Evolutionary conservation across 1,140 invertebrate species (phyloP).

Genomic region (Euschistus heros): DNA sequence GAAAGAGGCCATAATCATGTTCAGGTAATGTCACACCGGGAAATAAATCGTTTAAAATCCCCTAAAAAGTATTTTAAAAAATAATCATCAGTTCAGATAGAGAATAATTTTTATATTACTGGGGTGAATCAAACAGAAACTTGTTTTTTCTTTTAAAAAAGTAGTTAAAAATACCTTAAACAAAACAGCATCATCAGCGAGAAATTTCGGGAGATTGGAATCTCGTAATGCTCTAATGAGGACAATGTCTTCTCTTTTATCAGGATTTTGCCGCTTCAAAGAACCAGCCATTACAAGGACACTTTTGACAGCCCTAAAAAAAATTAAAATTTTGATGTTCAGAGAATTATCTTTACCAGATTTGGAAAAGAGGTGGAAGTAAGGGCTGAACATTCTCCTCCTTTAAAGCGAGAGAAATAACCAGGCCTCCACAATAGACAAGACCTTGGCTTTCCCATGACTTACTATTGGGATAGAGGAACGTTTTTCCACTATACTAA

Average conservation of each 20-base stretch:
- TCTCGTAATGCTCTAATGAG: constrained; percentile 74
- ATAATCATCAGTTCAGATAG: neutral
- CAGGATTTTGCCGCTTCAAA: constrained; percentile 72
- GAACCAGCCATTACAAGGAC: constrained; percentile 77
- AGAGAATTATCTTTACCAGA: no score
- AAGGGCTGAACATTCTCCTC: no score
- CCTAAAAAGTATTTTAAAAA: constrained; percentile 39
- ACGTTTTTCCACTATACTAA: no score
- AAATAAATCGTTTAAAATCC: constrained; percentile 82
- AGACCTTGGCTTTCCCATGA: no score
- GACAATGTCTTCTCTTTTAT: constrained; percentile 67
- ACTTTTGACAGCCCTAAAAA: constrained; percentile 43
- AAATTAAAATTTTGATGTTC: no score
- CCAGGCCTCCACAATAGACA: no score
- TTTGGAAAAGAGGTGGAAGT: no score
- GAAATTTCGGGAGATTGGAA: constrained; percentile 86
- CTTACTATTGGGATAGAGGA: no score
- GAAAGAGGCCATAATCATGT: constrained; percentile 64
- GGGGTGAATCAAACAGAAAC: neutral
- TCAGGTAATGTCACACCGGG: constrained; percentile 67
- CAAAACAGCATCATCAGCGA: constrained; percentile 70
- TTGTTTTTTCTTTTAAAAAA: no score
- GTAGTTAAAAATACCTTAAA: constrained; percentile 41
- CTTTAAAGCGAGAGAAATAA: no score
- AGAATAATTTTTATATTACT: neutral